Conservation (phyloP, 2,113 vertebrate genomes). For the Alethe diademata region DNA sequence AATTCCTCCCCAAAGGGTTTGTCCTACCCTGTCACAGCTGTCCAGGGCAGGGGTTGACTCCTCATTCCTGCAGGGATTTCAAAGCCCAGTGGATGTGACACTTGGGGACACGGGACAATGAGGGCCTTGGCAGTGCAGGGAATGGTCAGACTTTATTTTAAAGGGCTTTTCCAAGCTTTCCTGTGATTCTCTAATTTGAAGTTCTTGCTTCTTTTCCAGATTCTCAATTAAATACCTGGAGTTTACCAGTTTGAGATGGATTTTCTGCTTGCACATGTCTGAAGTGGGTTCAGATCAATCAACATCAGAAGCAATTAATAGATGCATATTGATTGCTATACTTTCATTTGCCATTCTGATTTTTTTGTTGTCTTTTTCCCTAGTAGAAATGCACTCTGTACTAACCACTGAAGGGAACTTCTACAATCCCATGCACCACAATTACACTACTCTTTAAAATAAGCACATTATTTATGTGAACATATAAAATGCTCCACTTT, state of each 20-base stretch:
- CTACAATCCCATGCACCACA: neutral
- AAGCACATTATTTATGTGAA: neutral
- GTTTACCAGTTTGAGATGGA: neutral
- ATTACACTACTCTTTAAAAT: neutral
- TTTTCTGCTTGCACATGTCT: neutral
- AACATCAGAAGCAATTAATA: neutral
- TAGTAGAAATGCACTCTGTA: neutral
- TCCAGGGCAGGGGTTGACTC: neutral
- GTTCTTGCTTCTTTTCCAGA: neutral
- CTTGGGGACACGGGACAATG: neutral
- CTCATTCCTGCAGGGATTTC: neutral
- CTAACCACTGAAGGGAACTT: neutral
- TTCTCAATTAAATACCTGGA: neutral
- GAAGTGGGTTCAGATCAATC: neutral
- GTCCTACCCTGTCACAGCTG: neutral
- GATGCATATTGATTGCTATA: neutral
- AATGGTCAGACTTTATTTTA: neutral
- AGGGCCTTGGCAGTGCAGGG: neutral
- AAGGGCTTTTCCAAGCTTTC: neutral
- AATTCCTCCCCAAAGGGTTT: neutral
- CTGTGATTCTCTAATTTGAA: neutral
- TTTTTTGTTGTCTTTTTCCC: neutral
- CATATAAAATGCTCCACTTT: neutral
- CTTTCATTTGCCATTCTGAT: neutral
- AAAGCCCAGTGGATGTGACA: neutral